phyloP scores from a whole-genome alignment of 2,888 invertebrate genomes.

The Synanthedon myopaeformis region DNA sequence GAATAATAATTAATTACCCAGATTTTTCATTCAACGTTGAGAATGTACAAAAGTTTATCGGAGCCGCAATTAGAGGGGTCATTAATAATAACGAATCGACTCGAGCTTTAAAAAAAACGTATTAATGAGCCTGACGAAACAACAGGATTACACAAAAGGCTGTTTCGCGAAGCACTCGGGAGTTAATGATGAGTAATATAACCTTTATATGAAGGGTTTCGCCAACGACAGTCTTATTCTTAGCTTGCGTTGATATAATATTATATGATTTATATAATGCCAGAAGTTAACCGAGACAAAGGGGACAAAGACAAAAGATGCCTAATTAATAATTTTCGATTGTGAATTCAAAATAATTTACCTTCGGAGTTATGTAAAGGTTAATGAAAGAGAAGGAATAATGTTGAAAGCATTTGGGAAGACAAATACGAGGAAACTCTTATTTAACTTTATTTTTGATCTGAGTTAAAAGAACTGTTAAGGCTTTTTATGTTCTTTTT shows the following conservation, averaged over 20 bases:
- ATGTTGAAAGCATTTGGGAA: no score
- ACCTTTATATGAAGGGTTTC: neutral
- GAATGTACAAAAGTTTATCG: neutral
- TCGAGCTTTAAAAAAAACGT: slow-evolving; percentile 1
- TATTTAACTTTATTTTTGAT: no score
- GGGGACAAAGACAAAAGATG: neutral
- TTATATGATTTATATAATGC: neutral
- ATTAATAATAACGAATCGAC: neutral
- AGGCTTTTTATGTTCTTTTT: no score
- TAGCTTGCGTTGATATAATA: neutral
- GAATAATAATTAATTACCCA: neutral
- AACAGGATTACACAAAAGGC: slow-evolving; percentile 1
- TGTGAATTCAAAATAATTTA: no score
- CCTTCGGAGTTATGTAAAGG: no score
- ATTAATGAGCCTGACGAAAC: slow-evolving; percentile 5
- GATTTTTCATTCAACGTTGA: neutral
- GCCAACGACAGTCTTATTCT: neutral
- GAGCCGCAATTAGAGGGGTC: neutral
- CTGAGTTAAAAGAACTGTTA: no score
- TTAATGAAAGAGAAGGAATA: no score
- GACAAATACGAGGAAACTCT: no score
- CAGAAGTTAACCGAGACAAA: neutral
- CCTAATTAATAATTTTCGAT: neutral
- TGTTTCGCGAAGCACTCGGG: neutral
- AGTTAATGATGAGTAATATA: neutral